Evolutionary conservation across 2,797 vertebrate genomes (phyloP).

Genomic region (Margarornis squamiger): DNA sequence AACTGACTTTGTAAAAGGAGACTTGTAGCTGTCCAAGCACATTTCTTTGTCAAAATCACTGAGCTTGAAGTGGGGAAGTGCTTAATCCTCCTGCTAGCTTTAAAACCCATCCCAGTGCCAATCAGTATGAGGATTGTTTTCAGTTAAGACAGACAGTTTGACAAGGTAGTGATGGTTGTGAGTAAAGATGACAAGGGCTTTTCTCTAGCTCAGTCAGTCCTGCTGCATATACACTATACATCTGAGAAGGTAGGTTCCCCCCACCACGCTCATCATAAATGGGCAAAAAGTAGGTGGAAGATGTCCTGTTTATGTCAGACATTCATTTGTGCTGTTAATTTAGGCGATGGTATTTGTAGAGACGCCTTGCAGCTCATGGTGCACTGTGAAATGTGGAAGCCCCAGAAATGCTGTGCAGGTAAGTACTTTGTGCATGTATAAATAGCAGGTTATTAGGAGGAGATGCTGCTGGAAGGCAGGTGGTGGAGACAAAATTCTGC

Average conservation of each 20-base stretch:
- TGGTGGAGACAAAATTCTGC: accelerated
- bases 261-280: background rate
- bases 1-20: slow-evolving; percentile 7
- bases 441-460: background rate
- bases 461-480: background rate
- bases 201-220: background rate
- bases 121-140: background rate
- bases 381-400: background rate
- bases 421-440: background rate
- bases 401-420: background rate
- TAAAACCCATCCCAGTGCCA: slow-evolving; percentile 6
- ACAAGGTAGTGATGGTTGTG: background rate
- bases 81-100: slow-evolving; percentile 17
- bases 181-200: slow-evolving; percentile 6
- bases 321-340: background rate
- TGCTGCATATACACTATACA: background rate
- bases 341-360: background rate
- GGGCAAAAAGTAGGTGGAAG: background rate
- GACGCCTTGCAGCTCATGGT: background rate
- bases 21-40: slow-evolving; percentile 45
- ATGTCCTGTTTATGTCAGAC: background rate
- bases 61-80: background rate
- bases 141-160: slow-evolving; percentile 2
- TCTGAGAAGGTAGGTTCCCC: background rate
- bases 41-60: slow-evolving; percentile 28